A percentile compares a stretch with the other conserved stretches of the same genome.
These are phyloP conservation scores for Acrocyrtus sp. DNA, from an alignment of 2,888 invertebrate species.

Conservation along the genomic window DNA sequence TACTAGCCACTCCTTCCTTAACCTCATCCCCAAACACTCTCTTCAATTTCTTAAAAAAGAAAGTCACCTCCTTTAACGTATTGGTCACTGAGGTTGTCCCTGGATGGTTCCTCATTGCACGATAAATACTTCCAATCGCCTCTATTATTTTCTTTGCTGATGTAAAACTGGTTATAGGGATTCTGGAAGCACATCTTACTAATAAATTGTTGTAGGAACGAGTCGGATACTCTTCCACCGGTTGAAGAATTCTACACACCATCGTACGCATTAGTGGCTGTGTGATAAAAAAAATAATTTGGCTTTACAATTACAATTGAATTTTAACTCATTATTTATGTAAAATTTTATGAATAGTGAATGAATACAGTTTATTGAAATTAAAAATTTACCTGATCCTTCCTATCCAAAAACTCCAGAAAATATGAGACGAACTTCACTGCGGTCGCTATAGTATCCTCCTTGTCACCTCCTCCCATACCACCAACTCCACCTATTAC, in stretches of 20 bases:
- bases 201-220: constrained; percentile 6
- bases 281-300: neutral
- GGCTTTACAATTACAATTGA: neutral
- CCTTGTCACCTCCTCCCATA: neutral
- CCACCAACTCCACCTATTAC: neutral
- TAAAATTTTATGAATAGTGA: neutral
- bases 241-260: neutral
- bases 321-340: neutral
- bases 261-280: neutral
- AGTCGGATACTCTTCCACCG: neutral
- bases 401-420: neutral
- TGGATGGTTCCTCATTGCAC: neutral
- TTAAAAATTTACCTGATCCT: constrained; percentile 10
- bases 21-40: neutral
- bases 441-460: neutral
- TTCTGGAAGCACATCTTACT: neutral
- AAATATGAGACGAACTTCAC: neutral
- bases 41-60: neutral
- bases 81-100: neutral
- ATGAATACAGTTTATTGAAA: neutral
- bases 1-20: neutral
- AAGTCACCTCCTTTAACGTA: neutral
- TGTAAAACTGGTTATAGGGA: neutral
- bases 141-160: neutral
- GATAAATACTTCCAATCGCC: neutral